phyloP scores from a whole-genome alignment of 2,113 vertebrate genomes.

The Chionis minor region DNA sequence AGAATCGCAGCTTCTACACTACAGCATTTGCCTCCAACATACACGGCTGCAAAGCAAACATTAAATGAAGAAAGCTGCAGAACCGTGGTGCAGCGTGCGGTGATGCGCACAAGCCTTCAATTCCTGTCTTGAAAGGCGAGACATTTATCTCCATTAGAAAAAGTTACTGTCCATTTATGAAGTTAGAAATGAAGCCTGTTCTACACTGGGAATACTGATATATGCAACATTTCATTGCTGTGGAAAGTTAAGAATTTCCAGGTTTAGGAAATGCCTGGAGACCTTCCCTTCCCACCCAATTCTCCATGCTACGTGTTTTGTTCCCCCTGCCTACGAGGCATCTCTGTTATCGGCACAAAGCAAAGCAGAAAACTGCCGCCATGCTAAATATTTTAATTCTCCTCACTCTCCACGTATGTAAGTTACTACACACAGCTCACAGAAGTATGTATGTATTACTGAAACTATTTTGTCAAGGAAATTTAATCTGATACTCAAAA shows the following conservation, averaged over 20 bases:
- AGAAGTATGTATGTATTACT: not conserved
- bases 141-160: not conserved
- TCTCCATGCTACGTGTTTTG: not conserved
- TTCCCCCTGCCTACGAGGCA: not conserved
- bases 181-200: not conserved
- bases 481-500: not conserved
- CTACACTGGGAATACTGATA: not conserved
- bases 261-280: not conserved
- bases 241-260: not conserved
- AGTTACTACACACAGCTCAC: not conserved
- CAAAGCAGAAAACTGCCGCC: not conserved
- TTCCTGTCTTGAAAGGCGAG: not conserved
- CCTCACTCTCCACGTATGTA: not conserved
- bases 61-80: not conserved
- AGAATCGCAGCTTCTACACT: not conserved
- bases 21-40: not conserved
- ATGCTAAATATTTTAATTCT: not conserved
- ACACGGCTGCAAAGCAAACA: not conserved
- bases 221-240: not conserved
- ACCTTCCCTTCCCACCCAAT: not conserved
- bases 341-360: not conserved
- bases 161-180: not conserved
- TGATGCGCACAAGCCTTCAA: rapidly evolving
- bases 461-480: not conserved
- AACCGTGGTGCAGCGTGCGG: not conserved